A percentile compares a stretch with the other conserved stretches of the same genome.
phyloP scores from a whole-genome alignment of 2,113 vertebrate species.

The Labeo catla region DNA sequence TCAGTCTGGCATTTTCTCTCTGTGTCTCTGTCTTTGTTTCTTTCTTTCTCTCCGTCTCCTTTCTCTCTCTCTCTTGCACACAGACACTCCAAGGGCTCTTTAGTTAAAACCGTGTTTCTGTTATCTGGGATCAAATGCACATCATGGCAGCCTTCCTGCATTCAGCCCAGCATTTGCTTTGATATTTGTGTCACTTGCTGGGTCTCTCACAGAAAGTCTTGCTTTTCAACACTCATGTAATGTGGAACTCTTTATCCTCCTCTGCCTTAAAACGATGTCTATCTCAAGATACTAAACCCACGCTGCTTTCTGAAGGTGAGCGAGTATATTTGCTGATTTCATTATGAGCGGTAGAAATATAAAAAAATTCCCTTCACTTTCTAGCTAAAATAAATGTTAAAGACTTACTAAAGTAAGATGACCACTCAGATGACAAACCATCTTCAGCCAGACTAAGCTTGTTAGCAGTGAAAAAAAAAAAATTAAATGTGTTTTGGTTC shows the following conservation, averaged over 20 bases:
- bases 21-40: not conserved
- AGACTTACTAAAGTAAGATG: no score
- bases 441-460: not conserved
- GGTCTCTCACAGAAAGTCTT: slow-evolving; percentile 54
- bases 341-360: not conserved
- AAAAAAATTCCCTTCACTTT: not conserved
- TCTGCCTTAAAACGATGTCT: not conserved
- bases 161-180: slow-evolving; percentile 59
- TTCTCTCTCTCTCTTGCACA: not conserved
- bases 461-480: not conserved
- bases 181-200: slow-evolving; percentile 73
- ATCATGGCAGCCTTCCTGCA: slow-evolving; percentile 9
- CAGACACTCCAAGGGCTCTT: slow-evolving; percentile 13
- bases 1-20: slow-evolving; percentile 23
- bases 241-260: slow-evolving; percentile 54
- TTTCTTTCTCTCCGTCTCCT: not conserved
- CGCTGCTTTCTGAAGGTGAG: slow-evolving; percentile 13
- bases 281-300: slow-evolving; percentile 10
- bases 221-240: slow-evolving; percentile 54
- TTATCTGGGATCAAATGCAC: slow-evolving; percentile 36
- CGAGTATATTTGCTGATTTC: not conserved
- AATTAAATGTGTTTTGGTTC: no score
- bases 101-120: slow-evolving; percentile 40
- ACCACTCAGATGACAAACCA: not conserved
- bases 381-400: not conserved